A percentile compares a stretch with the other conserved stretches of the same genome.
Evolutionary conservation across 2,797 vertebrate genomes (phyloP).

Genomic region (Poeciliopsis presidionis): DNA sequence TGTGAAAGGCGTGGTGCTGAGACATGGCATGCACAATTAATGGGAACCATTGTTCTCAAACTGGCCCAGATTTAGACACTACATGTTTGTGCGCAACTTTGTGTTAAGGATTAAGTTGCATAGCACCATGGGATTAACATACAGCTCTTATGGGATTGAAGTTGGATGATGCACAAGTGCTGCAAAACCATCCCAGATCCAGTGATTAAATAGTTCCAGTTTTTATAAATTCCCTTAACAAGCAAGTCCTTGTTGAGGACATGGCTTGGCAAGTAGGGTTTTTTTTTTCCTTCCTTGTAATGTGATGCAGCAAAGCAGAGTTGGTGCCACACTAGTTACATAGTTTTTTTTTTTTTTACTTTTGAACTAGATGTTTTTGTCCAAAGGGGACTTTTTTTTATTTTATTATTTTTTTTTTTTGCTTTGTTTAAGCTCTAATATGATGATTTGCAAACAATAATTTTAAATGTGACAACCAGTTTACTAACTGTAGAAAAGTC

Average conservation of each 20-base stretch:
- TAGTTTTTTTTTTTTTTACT: background rate
- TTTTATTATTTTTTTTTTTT: background rate
- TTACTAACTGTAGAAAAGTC: background rate
- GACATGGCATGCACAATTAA: slow-evolving; percentile 31
- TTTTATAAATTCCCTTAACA: slow-evolving; percentile 52
- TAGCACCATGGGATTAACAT: background rate
- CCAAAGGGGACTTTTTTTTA: background rate
- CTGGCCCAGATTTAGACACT: slow-evolving; percentile 4
- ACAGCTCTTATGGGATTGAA: slow-evolving; percentile 24
- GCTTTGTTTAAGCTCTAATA: background rate
- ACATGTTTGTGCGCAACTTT: background rate
- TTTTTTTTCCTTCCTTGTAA: slow-evolving; percentile 13
- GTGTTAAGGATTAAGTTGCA: background rate
- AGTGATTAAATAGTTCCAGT: slow-evolving; percentile 33
- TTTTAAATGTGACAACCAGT: background rate
- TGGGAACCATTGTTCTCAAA: slow-evolving; percentile 18
- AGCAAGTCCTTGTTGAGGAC: slow-evolving; percentile 44
- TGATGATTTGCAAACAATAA: background rate
- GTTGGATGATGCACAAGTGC: slow-evolving; percentile 20
- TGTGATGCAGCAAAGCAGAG: slow-evolving; percentile 8
- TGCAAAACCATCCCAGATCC: slow-evolving; percentile 15
- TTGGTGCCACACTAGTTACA: background rate
- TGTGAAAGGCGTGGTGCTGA: slow-evolving; percentile 41
- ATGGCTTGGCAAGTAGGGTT: slow-evolving; percentile 49
- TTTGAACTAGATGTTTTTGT: background rate